Conservation (phyloP, 2,797 vertebrate genomes). For the Todus mexicanus region DNA sequence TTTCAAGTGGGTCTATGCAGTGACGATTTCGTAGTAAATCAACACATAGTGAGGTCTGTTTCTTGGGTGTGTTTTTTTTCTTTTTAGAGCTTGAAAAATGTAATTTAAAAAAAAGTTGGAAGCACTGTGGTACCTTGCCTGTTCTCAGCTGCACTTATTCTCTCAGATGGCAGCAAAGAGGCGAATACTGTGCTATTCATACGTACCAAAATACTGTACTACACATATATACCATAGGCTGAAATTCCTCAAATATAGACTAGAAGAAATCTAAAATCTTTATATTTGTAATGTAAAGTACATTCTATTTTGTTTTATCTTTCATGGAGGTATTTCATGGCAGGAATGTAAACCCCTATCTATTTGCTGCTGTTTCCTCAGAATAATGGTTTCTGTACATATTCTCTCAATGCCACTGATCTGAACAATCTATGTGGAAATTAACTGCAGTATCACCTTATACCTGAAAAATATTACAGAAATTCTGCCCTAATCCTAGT, state of each 20-base stretch:
- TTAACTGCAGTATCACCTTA: background rate
- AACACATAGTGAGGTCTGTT: background rate
- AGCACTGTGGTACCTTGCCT: background rate
- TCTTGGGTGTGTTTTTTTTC: background rate
- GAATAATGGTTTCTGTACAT: background rate
- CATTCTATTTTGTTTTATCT: constrained; percentile 49
- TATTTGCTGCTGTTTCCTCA: background rate
- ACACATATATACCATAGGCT: background rate
- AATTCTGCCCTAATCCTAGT: background rate
- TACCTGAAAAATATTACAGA: background rate
- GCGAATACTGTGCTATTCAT: background rate
- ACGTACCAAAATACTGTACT: background rate
- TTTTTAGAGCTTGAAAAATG: background rate
- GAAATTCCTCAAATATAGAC: constrained; percentile 34
- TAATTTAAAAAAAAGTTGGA: background rate
- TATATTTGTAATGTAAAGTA: constrained; percentile 32
- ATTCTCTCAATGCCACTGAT: background rate
- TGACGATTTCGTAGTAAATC: constrained; percentile 19
- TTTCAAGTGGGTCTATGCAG: background rate
- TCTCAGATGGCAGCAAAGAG: constrained; percentile 16
- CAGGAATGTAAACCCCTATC: constrained; percentile 3
- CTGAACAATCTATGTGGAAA: background rate
- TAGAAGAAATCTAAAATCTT: constrained; percentile 35
- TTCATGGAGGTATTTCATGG: constrained; percentile 31
- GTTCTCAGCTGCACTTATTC: background rate